A percentile compares a stretch with the other conserved stretches of the same genome.
Evolutionary conservation across 1,140 invertebrate genomes (phyloP).

Genomic region (Latrodectus geometricus): DNA sequence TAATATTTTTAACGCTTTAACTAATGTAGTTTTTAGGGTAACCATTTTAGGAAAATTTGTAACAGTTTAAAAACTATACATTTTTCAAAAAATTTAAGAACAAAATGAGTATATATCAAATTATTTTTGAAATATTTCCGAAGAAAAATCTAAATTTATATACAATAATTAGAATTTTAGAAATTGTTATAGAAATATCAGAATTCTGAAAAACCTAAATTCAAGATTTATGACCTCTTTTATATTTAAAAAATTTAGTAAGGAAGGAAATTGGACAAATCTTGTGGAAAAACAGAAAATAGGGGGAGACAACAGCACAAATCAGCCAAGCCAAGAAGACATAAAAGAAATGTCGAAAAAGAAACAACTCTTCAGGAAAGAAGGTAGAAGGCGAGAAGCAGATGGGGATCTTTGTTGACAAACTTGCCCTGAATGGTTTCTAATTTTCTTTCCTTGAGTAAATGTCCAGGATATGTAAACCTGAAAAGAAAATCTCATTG

Average conservation of each 20-base stretch:
- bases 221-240: neutral
- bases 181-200: no score
- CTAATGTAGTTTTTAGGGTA: no score
- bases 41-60: no score
- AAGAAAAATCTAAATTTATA: no score
- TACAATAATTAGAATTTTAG: no score
- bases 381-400: neutral
- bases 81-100: no score
- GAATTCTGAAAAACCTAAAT: no score
- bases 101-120: no score
- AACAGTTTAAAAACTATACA: no score
- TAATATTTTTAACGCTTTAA: no score
- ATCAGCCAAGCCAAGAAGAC: neutral
- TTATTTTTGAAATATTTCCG: no score
- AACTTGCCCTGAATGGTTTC: constrained; percentile 57
- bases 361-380: constrained; percentile 37
- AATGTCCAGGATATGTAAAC: constrained; percentile 50
- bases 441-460: constrained; percentile 53
- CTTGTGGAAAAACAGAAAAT: constrained; percentile 37
- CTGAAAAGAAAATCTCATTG: neutral
- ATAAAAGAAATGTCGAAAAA: no score
- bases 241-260: constrained; percentile 56
- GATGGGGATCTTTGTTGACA: constrained; percentile 48
- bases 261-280: constrained; percentile 50
- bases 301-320: neutral